These are phyloP conservation scores for Dasyprocta punctata DNA, from an alignment of 2,113 vertebrate genomes.

Conservation along the genomic window DNA sequence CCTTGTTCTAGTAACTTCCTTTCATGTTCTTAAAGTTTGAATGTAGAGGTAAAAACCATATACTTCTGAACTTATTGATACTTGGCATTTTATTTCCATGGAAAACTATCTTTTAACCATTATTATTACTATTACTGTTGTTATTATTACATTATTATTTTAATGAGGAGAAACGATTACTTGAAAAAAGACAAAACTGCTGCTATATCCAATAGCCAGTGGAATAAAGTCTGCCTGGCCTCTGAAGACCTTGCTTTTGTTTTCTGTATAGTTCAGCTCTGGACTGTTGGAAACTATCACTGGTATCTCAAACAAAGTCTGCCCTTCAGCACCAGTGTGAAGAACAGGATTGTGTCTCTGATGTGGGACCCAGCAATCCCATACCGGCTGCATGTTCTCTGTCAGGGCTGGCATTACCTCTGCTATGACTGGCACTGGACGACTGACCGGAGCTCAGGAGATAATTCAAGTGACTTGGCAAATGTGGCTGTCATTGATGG, in stretches of 20 bases:
- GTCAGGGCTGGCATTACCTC: conserved; percentile 89
- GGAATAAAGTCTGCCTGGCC: neutral
- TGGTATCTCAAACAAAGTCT: conserved; percentile 99
- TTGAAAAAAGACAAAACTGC: neutral
- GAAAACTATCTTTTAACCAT: neutral
- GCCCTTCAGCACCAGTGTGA: conserved; percentile 86
- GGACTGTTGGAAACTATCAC: conserved; percentile 96
- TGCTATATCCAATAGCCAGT: rapidly evolving
- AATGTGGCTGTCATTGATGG: conserved; percentile 97
- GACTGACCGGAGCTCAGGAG: conserved; percentile 89
- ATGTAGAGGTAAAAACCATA: neutral
- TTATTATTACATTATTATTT: neutral
- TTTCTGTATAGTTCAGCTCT: conserved; percentile 93
- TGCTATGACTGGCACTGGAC: conserved; percentile 95
- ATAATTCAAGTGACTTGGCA: conserved; percentile 84
- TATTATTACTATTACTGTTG: too few species aligned
- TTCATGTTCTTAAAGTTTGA: neutral
- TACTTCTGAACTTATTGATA: neutral
- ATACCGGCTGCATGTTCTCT: conserved; percentile 90
- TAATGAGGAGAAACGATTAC: neutral
- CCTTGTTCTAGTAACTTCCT: neutral
- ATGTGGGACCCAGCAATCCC: conserved; percentile 92
- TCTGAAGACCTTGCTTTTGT: neutral
- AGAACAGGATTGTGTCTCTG: conserved; percentile 88
- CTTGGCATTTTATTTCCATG: neutral